Percentiles rank a stretch among this genome's conserved stretches.
Evolutionary conservation across 2,888 invertebrate genomes (phyloP).

Genomic region (Tenthredo distinguenda): DNA sequence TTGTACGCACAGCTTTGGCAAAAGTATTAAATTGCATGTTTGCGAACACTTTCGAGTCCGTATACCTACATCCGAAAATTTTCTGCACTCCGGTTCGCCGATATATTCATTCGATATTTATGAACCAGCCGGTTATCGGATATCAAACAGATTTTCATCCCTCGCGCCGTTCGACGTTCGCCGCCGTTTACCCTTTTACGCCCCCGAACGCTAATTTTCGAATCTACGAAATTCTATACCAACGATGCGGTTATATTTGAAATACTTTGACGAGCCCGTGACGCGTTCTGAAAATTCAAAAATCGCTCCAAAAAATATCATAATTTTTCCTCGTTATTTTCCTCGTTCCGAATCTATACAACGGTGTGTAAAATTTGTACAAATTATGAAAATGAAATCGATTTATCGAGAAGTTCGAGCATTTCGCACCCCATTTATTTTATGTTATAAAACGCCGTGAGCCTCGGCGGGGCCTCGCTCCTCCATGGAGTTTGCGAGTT

Average conservation of each 20-base stretch:
- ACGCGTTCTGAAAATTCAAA: too few relatives aligned
- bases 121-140: neutral
- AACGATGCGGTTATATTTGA: neutral
- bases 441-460: constrained; percentile 17
- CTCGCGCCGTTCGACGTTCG: neutral
- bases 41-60: constrained; percentile 32
- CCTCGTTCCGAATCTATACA: neutral
- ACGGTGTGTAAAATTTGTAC: neutral
- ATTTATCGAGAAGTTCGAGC: constrained; percentile 36
- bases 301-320: too few relatives aligned
- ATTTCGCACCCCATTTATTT: constrained; percentile 30
- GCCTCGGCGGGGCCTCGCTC: neutral
- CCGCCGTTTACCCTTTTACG: neutral
- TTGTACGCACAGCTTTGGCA: neutral
- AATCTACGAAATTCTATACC: neutral
- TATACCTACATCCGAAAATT: neutral
- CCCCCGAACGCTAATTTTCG: neutral
- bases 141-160: neutral
- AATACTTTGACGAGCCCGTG: too few relatives aligned
- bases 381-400: constrained; percentile 19
- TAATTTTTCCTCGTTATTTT: too few relatives aligned
- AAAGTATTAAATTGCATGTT: constrained; percentile 18
- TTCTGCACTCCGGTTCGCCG: too few relatives aligned
- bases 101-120: neutral
- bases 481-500: constrained; percentile 14